Evolutionary conservation across 2,888 invertebrate genomes (phyloP).

Genomic region (Quadriops clusia): DNA sequence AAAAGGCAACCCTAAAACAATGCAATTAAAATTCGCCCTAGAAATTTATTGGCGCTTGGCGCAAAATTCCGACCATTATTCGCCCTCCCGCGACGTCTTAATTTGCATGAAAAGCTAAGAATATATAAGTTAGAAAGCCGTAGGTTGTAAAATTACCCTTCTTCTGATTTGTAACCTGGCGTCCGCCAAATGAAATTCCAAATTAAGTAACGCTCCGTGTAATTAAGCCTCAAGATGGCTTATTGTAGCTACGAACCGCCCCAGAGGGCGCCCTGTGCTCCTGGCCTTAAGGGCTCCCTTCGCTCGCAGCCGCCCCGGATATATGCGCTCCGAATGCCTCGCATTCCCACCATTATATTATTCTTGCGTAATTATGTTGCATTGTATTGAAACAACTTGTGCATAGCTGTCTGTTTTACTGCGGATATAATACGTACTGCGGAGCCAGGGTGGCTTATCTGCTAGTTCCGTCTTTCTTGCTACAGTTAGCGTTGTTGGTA

Average conservation of each 20-base stretch:
- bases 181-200: conserved; percentile 38
- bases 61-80: no score
- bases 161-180: conserved; percentile 36
- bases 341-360: conserved; percentile 30
- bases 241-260: conserved; percentile 26
- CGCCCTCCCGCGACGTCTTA: no score
- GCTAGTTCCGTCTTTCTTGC: no score
- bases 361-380: conserved; percentile 33
- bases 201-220: conserved; percentile 35
- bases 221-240: conserved; percentile 37
- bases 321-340: conserved; percentile 24
- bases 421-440: conserved; percentile 22
- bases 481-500: no score
- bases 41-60: no score
- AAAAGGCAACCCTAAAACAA: no score
- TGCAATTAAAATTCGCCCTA: no score
- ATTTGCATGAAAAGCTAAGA: no score
- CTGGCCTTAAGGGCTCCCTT: conserved; percentile 10
- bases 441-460: no score
- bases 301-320: conserved; percentile 17
- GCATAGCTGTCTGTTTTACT: conserved; percentile 26
- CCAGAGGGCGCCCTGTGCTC: background rate
- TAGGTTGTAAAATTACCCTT: conserved; percentile 29
- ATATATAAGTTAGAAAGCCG: conserved; percentile 14
- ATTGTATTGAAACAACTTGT: conserved; percentile 26